Evolutionary conservation across 2,888 invertebrate species (phyloP), one percentile per base, ranked within the genome.

Genomic region (Monochamus alternatus): DNA sequence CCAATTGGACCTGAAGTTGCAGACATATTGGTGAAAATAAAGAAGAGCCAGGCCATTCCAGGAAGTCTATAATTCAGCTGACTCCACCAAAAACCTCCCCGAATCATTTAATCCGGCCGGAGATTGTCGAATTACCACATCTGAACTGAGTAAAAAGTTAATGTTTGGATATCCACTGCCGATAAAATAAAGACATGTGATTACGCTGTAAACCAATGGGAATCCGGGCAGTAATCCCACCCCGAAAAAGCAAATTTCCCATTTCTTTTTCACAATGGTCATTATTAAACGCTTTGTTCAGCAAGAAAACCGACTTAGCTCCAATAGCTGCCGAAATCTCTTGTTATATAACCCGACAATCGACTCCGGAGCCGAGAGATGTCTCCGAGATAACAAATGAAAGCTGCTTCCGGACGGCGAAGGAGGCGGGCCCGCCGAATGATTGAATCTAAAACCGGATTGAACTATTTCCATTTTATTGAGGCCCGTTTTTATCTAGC

Each of bases 211-310:
- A 80, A 82, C 86, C 85, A 85, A 85, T 85, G 80, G 77, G 74
- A 78, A 78, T 76, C 75, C 74, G 76, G 78, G 78, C 59, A 52
- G 78, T 81, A 81, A 81, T 80, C 78, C 80, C 81, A 74, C 78
- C 81, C 78, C 78, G 83, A 85, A 85, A 86, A 86, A 85, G 84
- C 81, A 81, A 83, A 84, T 81, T 81, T 82, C 82, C 81, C 79
- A 76, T 78, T 83, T 83, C 82, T 81, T 85, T 81, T 82, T 76
- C 78, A 75, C 80, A 84, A 80, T 83, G 88, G 87, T 87, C 88
- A 88, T 89, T 88, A 89, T 86, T 87, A 89, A 89, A 87, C 89
- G 88, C 88, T 88, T 87, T 86, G 87, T 87, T 87, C 88, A 88
- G 89, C 89, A 88, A 86, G 87, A 87, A 87, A 86, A 83, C 81